Base-by-base conservation (phyloP, 2,797 vertebrate genomes). In the Lagorchestes hirsutus region DNA sequence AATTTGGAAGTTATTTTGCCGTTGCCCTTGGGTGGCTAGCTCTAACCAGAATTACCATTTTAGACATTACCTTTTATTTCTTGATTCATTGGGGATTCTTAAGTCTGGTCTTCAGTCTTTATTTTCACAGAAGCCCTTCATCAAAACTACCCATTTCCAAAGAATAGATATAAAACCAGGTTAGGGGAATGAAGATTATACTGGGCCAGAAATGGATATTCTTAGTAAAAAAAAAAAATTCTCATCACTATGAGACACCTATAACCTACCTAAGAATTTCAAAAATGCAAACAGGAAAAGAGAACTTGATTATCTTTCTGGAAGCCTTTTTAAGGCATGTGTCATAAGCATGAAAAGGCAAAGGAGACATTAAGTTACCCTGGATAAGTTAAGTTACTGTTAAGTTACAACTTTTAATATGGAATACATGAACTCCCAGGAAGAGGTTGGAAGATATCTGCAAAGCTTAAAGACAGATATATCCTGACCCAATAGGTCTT, bases 381-480 rank as follows among this genome's bases (percentile, higher is more conserved):
- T n/a, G 16, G 46, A 92, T 56, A n/a, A n/a, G n/a, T n/a, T n/a
- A n/a, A n/a, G n/a, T n/a, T 91, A 28, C 55, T 27, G 54, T 24
- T 58, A 22, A 92, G 90, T 55, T 13, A 62, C 90, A 46, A 22
- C 54, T 67, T 94, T 62, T 90, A 59, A 59, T 56, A 91, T 50
- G 40, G 93, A 55, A 91, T 82, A 92, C 67, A 58, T 31, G 55
- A 92, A 46, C 40, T 87, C 40, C 16, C 59, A 54, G 27, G 13
- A 74, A 46, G 59, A 55, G 18, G 27, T 50, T 40, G 4, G 54
- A 31, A 96, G 40, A 74, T 95, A 55, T 55, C 57, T 90, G 96
- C 50, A 34, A 54, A 93, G 56, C 59, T 82, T 40, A n/a, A 55
- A 97, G 57, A 91, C 74, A 95, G 91, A 52, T 40, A 82, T 16